A percentile compares a stretch with the other conserved stretches of the same genome.
Conservation (phyloP, 2,888 invertebrate species). For the Uropetala carovei region DNA sequence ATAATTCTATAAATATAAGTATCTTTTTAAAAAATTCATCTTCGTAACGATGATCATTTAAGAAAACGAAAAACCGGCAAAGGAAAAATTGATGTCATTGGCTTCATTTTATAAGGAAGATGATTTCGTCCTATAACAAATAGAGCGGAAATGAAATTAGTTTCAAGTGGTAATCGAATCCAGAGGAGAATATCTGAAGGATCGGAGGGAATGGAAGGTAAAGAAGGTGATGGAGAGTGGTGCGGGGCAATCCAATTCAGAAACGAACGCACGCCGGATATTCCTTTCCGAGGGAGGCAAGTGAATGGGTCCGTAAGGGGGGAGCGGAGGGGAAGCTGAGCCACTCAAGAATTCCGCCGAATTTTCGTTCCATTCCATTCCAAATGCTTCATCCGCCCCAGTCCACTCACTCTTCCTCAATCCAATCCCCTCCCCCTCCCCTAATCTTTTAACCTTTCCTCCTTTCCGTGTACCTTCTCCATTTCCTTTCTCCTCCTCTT, state of each 20-base stretch:
- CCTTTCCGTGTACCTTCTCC: background rate
- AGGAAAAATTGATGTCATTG: too few species aligned
- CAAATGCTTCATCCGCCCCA: background rate
- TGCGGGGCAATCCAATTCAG: constrained; percentile 42
- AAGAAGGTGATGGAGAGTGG: background rate
- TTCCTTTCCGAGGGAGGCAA: constrained; percentile 23
- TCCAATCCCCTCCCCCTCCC: background rate
- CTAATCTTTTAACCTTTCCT: constrained; percentile 44
- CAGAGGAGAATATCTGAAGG: background rate
- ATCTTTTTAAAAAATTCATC: too few species aligned
- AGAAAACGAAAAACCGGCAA: too few species aligned
- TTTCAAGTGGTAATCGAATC: too few species aligned
- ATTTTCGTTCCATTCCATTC: constrained; percentile 36
- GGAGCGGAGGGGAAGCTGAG: background rate
- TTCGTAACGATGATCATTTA: too few species aligned
- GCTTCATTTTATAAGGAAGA: too few species aligned
- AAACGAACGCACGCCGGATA: constrained; percentile 36
- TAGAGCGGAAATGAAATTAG: too few species aligned
- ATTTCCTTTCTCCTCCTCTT: background rate
- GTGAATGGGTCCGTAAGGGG: background rate
- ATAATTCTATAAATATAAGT: too few species aligned
- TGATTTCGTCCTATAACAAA: too few species aligned
- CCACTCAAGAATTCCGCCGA: constrained; percentile 49
- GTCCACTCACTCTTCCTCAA: background rate
- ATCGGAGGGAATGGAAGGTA: background rate